These are phyloP conservation scores for Latrodectus elegans DNA, from an alignment of 2,888 invertebrate species.

Conservation along the genomic window DNA sequence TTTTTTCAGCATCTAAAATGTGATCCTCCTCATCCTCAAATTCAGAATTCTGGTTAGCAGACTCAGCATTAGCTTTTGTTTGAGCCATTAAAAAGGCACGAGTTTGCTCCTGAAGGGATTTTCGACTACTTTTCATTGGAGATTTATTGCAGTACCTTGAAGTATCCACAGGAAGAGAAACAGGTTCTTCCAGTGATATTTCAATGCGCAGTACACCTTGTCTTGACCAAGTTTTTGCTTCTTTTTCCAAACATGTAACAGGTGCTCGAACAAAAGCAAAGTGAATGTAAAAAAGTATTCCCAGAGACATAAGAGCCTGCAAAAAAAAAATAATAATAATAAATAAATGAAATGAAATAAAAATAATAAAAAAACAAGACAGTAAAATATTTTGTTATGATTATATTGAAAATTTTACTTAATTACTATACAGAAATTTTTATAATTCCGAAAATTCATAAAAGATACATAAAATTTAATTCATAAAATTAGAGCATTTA, in stretches of 20 bases:
- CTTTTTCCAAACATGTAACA: constrained; percentile 91
- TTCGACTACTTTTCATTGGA: not conserved
- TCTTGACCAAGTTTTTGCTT: constrained; percentile 92
- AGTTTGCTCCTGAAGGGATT: not conserved
- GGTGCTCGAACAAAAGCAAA: constrained; percentile 93
- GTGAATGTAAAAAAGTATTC: constrained; percentile 95
- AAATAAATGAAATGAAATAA: no score
- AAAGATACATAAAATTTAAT: no score
- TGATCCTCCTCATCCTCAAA: not conserved
- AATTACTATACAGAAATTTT: no score
- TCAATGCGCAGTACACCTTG: constrained; percentile 96
- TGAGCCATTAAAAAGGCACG: not conserved
- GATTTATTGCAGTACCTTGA: constrained; percentile 42
- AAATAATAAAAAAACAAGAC: no score
- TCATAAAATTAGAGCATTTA: no score
- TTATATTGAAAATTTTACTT: no score
- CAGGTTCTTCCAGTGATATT: constrained; percentile 72
- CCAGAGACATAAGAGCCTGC: constrained; percentile 79
- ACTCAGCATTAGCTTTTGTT: not conserved
- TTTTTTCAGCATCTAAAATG: constrained; percentile 40
- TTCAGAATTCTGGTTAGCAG: not conserved
- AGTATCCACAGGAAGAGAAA: constrained; percentile 22
- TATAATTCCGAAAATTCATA: no score
- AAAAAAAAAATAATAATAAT: not conserved
- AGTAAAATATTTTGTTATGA: no score